Base-by-base conservation (phyloP, 2,888 invertebrate species). In the Corbicula japonica region DNA sequence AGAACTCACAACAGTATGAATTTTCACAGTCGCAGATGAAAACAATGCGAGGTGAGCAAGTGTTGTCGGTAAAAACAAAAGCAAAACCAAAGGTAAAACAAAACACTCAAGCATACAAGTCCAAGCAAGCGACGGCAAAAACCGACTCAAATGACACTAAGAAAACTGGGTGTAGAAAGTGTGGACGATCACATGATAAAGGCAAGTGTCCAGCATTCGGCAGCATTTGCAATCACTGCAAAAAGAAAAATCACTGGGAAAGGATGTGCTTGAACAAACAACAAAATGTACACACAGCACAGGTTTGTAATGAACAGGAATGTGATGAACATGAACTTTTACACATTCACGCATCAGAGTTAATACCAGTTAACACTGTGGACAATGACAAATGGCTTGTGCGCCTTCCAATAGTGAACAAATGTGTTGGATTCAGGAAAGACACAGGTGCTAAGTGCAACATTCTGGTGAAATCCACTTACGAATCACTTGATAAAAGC, bases 11-110 rank as follows among this genome's bases (percentile, higher is more conserved):
- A n/a, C 58, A 79, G 38, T 75, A 15, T 34, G 65, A 79, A 41
- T 48, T 71, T 4, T 74, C 78, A 23, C 71, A 81, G 46, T 8
- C 32, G 1, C 74, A 75, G 30, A 41, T 81, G 28, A 74, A 74
- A 63, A 23, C 75, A 12, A 77, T 77, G 48, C 23, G 77, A 41
- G 77, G 76, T 28, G 65, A 73, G 38, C 54, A 78, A 41, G 50
- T 21, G 50, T 10, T 10, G 15, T 12, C 10, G 41, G 41, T 10
- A 41, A 10, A 41, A n/a, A n/a, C n/a, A n/a, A n/a, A n/a, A n/a
- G n/a, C n/a, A n/a, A n/a, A n/a, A n/a, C n/a, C n/a, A n/a, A 26
- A 41, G 15, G 41, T 15, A 52, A 21, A 21, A 52, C 26, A 52
- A 50, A 50, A 50, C n/a, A 8, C 15, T n/a, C 15, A 50, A n/a